Evolutionary conservation across 2,113 vertebrate genomes (phyloP), one percentile per base, ranked within the genome.

Genomic region (Hemibagrus wyckioides): DNA sequence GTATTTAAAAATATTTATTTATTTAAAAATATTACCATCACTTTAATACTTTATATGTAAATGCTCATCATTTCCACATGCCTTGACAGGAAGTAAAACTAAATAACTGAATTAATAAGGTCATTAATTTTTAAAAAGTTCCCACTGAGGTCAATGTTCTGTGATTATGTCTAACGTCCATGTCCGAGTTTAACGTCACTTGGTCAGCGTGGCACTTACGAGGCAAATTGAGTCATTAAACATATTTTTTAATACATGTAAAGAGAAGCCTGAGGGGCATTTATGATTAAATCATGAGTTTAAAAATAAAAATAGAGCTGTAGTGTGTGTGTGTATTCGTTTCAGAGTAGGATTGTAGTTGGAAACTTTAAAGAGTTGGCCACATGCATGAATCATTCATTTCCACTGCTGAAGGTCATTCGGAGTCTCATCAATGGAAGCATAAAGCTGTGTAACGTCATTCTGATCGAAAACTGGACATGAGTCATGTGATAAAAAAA

Each of bases 281-380:
- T 57, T 56, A 83, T 87, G 79, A 85, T 69, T 89, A 56, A 88
- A 85, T 71, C 71, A 80, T 79, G 75, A 88, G 65, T 33, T 59
- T n/a, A 56, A 36, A 82, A 54, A 86, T 50, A 54, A 77, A 67
- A 79, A 57, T 59, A 81, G 50, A 23, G 25, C 69, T 14, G 4
- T 11, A 59, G 8, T 52, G 13, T 56, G 6, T 30, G 25, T 44
- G 28, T 61, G 52, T 23, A 33, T 79, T 25, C 56, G 28, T 3
- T 1, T 39, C 30, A 36, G 19, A 75, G 56, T 14, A 52, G 36
- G 33, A 61, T 10, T 19, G 71, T 39, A 77, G 41, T 79, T n/a
- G 17, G 69, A 33, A 36, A 44, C 33, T 30, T 75, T 17, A 76
- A 44, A 73, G n/a, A 33, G 25, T 21, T 39, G 63, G 33, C 15